Evolutionary conservation across 2,888 invertebrate genomes (phyloP).

Genomic region (Aproaerema taeniolella): DNA sequence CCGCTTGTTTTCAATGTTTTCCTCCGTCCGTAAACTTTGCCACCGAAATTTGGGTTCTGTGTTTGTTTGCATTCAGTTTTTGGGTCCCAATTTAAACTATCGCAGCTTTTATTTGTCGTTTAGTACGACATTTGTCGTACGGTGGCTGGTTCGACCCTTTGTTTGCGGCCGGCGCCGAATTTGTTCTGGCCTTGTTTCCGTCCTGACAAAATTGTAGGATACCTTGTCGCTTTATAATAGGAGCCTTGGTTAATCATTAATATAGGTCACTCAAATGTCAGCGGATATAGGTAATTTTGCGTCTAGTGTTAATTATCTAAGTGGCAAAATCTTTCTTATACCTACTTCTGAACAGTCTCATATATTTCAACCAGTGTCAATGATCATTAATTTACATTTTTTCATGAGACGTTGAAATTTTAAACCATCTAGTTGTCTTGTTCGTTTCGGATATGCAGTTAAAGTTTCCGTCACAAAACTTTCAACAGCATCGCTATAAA

Average conservation of each 20-base stretch:
- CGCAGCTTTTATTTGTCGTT: slow-evolving; percentile 72
- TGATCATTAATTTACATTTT: too few relatives aligned
- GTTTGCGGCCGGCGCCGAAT: slow-evolving; percentile 55
- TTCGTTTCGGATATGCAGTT: too few relatives aligned
- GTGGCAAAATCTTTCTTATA: slow-evolving; percentile 23
- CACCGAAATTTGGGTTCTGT: slow-evolving; percentile 45
- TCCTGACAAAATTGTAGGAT: slow-evolving; percentile 47
- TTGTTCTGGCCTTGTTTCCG: slow-evolving; percentile 51
- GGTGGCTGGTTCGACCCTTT: slow-evolving; percentile 54
- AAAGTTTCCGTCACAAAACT: too few relatives aligned
- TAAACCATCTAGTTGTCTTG: too few relatives aligned
- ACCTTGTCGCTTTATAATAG: slow-evolving; percentile 56
- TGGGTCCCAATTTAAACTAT: slow-evolving; percentile 73
- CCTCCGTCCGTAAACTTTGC: slow-evolving; percentile 54
- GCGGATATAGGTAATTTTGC: slow-evolving; percentile 17
- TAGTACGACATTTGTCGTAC: slow-evolving; percentile 63
- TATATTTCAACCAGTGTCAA: too few relatives aligned
- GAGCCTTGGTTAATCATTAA: slow-evolving; percentile 63
- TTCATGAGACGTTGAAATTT: too few relatives aligned
- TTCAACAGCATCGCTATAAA: slow-evolving; percentile 7
- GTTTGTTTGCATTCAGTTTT: slow-evolving; percentile 71
- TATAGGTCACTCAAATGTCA: slow-evolving; percentile 51
- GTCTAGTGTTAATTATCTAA: too few relatives aligned
- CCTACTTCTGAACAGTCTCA: too few relatives aligned
- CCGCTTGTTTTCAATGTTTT: slow-evolving; percentile 60